Evolutionary conservation across 2,888 invertebrate species (phyloP), one percentile per base, ranked within the genome.

Genomic region (Eilema sororculum): DNA sequence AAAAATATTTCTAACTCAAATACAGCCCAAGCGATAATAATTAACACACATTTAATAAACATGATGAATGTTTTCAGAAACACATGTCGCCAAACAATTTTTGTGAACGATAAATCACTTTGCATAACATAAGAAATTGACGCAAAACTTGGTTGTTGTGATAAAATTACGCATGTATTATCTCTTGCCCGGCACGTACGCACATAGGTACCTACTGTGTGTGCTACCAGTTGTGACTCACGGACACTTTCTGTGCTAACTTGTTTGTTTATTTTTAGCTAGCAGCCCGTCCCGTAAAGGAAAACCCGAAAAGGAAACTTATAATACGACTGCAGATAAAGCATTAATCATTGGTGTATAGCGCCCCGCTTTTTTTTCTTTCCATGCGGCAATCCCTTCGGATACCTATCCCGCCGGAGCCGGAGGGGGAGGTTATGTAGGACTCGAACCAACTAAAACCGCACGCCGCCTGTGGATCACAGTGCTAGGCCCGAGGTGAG

Each of bases 41-140:
- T 58, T 9, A 16, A 16, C 12, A 37, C 62, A 24, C 41, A 41
- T 6, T 62, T 41, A 37, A 25, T 20, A 62, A 62, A 16, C 25
- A 62, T 20, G 16, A 41, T 25, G 41, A 25, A 62, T 25, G 62
- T 41, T 41, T 25, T 33, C 10, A 63, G n/a, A 71, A 62, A 69
- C 59, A 69, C 25, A 10, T 41, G 60, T 60, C 60, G 58, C 16
- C 58, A 25, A 58, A 58, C 25, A 25, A 58, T 25, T 58, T 25
- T 58, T 13, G 24, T 58, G 58, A 5, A 33, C n/a, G n/a, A 60
- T 60, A 60, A 60, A 28, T 28, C 12, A 30, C 10, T 60, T 60
- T 62, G 24, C 24, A 62, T 41, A 62, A 5, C 9, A 56, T 12
- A 30, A 28, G 60, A 60, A 28, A 58, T 56, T 37, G 65, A 65